Base-by-base conservation (phyloP, 2,888 invertebrate genomes). In the Germaria angustata region DNA sequence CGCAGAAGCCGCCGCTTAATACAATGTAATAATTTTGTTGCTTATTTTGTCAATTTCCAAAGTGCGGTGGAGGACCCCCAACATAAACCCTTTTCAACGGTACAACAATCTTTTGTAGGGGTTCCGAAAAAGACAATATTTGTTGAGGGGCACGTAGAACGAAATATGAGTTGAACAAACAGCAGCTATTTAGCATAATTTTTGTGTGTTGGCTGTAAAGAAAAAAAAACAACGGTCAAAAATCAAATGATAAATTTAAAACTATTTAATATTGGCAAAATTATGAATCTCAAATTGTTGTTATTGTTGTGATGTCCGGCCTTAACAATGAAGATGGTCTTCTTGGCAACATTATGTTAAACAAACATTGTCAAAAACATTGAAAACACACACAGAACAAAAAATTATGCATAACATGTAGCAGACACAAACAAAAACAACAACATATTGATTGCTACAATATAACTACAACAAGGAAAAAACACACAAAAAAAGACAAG, bases 1-100 rank as follows among this genome's bases (percentile, higher is more conserved):
- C 87, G 89, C 88, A 89, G 87, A 87, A 91, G 91, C 90, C 90
- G 90, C 91, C 91, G 88, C 86, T 88, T 85, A 87, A 84, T 88
- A 85, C 79, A 80, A 59, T 66, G 51, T 80, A 72, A 79, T 66
- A 66, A 72, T 79, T 66, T 79, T 66, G 39, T 77, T 61, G 63
- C 46, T 57, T 39, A 46, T 34, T 76, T 76, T 65, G 36, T 44
- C 51, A 72, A 71, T 36, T 61, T 22, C 28, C 28, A 76, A 73
- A 46, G 28, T 36, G 9, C 9, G 51, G 55, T 55, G 69, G 44
- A 39, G 75, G 71, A 82, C 82, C 82, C 75, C 82, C 79, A 75
- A 65, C 73, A 69, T 36, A 63, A 44, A 57, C 13, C n/a, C 41
- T 57, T 73, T 81, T 81, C 73, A 73, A 78, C 81, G 53, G 24